These are phyloP conservation scores for Epinotia bilunana DNA, from an alignment of 2,888 invertebrate species.

Conservation along the genomic window DNA sequence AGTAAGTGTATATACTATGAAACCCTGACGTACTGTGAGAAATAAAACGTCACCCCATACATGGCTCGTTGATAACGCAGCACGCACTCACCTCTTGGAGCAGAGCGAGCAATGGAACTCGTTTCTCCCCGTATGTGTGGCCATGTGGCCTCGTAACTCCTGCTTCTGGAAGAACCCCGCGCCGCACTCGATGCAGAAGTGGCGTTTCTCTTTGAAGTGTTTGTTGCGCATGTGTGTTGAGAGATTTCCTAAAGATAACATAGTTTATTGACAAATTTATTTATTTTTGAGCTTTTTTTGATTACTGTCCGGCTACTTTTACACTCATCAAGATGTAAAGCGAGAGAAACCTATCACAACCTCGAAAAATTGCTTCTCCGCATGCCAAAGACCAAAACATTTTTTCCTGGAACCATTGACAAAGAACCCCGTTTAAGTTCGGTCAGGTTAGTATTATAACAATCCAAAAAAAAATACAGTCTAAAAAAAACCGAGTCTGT, in stretches of 20 bases:
- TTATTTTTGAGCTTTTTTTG: too few species aligned
- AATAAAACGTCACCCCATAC: not conserved
- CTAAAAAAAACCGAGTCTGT: too few species aligned
- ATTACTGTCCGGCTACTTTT: too few species aligned
- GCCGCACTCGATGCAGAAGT: slow-evolving; percentile 49
- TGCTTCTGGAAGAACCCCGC: slow-evolving; percentile 48
- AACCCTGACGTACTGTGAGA: not conserved
- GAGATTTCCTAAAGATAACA: slow-evolving; percentile 47
- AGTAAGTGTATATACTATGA: slow-evolving; percentile 47
- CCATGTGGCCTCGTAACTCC: slow-evolving; percentile 46
- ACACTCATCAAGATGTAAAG: too few species aligned
- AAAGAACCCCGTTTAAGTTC: too few species aligned
- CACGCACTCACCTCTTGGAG: slow-evolving; percentile 22
- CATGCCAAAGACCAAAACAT: too few species aligned
- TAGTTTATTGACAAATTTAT: too few species aligned
- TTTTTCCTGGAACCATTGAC: too few species aligned
- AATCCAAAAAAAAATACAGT: too few species aligned
- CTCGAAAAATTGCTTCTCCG: too few species aligned
- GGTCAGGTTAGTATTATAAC: too few species aligned
- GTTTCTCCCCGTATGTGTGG: slow-evolving; percentile 32
- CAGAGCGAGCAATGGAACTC: slow-evolving; percentile 38
- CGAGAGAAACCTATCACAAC: too few species aligned
- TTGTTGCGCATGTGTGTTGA: slow-evolving; percentile 48
- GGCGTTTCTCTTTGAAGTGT: slow-evolving; percentile 47
- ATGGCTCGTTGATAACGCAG: not conserved